A percentile compares a stretch with the other conserved stretches of the same genome.
phyloP scores from a whole-genome alignment of 1,140 invertebrate genomes.

The Brachionus sp. region DNA sequence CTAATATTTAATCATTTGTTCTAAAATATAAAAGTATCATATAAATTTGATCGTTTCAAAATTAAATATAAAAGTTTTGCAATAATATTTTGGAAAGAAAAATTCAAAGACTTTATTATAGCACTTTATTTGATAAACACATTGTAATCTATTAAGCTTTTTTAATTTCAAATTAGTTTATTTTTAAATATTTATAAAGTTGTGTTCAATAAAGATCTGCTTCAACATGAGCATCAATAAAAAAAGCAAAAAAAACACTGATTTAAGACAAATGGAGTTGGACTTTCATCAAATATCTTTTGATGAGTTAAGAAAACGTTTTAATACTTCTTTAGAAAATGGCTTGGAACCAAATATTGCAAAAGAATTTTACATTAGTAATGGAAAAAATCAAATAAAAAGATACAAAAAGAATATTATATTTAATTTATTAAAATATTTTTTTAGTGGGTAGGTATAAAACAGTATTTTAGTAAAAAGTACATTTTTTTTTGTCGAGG shows the following conservation, averaged over 20 bases:
- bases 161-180: not conserved
- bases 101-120: not conserved
- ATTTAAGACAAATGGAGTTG: not conserved
- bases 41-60: not conserved
- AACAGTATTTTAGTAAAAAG: not conserved
- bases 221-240: not conserved
- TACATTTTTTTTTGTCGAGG: not conserved
- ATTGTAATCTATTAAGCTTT: not conserved
- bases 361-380: not conserved
- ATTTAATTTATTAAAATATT: not conserved
- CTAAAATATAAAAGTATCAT: not conserved
- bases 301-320: slow-evolving; percentile 1
- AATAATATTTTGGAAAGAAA: not conserved
- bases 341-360: not conserved
- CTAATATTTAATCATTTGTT: not conserved
- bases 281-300: not conserved
- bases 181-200: not conserved
- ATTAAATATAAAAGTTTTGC: not conserved
- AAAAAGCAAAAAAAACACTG: slow-evolving; percentile 17
- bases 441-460: not conserved
- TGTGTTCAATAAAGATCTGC: not conserved
- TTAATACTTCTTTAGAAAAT: slow-evolving; percentile 5
- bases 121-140: not conserved
- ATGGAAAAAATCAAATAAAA: slow-evolving; percentile 21
- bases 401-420: not conserved